These are phyloP conservation scores for Desmodus rotundus DNA, from an alignment of 2,113 vertebrate species.

Conservation along the genomic window DNA sequence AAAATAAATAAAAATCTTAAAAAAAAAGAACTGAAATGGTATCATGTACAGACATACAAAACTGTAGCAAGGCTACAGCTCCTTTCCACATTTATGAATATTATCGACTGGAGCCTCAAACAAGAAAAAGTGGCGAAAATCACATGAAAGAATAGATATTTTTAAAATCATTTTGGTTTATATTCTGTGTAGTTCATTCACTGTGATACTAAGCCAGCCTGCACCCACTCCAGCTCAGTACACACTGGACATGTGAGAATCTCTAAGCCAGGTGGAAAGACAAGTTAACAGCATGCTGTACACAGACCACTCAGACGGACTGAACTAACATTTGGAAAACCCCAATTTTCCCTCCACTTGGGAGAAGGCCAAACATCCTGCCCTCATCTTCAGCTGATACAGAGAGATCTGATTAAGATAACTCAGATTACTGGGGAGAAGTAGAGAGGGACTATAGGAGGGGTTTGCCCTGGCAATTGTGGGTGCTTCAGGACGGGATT, in stretches of 20 bases:
- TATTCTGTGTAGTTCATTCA: neutral
- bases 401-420: too few species aligned
- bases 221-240: neutral
- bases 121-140: neutral
- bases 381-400: neutral
- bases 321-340: neutral
- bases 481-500: too few species aligned
- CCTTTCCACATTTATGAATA: neutral
- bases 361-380: neutral
- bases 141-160: neutral
- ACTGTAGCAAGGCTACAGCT: neutral
- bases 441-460: too few species aligned
- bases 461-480: too few species aligned
- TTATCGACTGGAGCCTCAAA: neutral
- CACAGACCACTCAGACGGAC: neutral
- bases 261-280: neutral
- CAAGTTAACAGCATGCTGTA: neutral
- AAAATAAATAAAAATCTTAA: too few species aligned
- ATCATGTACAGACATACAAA: neutral
- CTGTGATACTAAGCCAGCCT: neutral
- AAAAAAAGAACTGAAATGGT: neutral
- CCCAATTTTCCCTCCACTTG: too few species aligned
- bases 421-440: too few species aligned
- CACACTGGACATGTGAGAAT: neutral
- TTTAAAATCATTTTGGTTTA: neutral